A percentile compares a stretch with the other conserved stretches of the same genome.
These are phyloP conservation scores for Cantharis lateralis DNA, from an alignment of 2,888 invertebrate genomes.

Conservation along the genomic window DNA sequence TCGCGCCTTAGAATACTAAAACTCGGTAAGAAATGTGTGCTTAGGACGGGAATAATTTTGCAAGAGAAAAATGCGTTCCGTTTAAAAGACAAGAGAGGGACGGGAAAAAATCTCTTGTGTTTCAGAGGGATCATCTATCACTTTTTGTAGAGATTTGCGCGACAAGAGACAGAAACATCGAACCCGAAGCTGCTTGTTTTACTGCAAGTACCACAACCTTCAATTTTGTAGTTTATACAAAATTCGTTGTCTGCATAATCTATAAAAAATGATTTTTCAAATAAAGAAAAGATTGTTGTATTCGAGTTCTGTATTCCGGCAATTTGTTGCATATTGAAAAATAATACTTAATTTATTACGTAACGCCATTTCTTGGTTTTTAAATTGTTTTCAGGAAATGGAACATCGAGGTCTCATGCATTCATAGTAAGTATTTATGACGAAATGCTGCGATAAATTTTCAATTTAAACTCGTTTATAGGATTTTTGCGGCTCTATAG, in stretches of 20 bases:
- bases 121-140: constrained; percentile 53
- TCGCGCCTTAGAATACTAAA: constrained; percentile 51
- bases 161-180: constrained; percentile 31
- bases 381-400: constrained; percentile 31
- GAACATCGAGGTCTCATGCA: constrained; percentile 30
- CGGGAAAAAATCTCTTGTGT: constrained; percentile 46
- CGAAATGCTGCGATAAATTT: constrained; percentile 30
- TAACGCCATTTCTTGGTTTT: constrained; percentile 27
- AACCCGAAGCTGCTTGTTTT: constrained; percentile 16
- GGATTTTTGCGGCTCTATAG: constrained; percentile 31
- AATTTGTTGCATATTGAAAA: constrained; percentile 29
- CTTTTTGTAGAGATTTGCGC: constrained; percentile 49
- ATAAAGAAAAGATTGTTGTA: constrained; percentile 23
- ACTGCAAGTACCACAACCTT: constrained; percentile 7
- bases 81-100: constrained; percentile 42
- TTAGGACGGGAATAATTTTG: constrained; percentile 53
- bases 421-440: constrained; percentile 25
- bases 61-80: constrained; percentile 51
- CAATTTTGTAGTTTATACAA: constrained; percentile 10
- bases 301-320: constrained; percentile 15
- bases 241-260: constrained; percentile 5
- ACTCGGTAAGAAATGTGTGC: constrained; percentile 53
- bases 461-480: constrained; percentile 31
- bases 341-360: constrained; percentile 30
- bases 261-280: constrained; percentile 18